A percentile compares a stretch with the other conserved stretches of the same genome.
Evolutionary conservation across 2,888 invertebrate species (phyloP).

Genomic region (Apamea sordens): DNA sequence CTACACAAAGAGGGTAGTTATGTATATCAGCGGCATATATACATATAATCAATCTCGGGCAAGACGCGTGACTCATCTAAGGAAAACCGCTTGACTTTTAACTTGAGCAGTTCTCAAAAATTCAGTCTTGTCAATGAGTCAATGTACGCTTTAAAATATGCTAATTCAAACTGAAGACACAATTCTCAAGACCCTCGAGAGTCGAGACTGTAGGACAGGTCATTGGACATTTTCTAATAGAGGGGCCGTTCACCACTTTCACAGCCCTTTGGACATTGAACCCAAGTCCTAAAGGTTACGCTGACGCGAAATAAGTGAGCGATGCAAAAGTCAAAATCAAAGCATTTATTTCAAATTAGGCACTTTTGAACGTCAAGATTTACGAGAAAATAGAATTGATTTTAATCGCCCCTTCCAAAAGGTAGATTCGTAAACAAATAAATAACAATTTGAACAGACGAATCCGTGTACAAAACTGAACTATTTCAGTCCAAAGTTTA

Average conservation of each 20-base stretch:
- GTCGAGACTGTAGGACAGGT: neutral
- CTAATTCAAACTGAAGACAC: slow-evolving; percentile 3
- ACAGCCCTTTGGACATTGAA: slow-evolving; percentile 29
- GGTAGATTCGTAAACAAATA: neutral
- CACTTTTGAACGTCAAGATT: neutral
- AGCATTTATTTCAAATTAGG: neutral
- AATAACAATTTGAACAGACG: neutral
- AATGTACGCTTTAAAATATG: slow-evolving; percentile 38
- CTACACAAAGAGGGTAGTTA: neutral
- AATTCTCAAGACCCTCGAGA: slow-evolving; percentile 20
- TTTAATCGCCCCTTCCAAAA: too few species aligned
- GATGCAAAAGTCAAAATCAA: slow-evolving; percentile 9
- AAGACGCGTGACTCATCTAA: slow-evolving; percentile 35
- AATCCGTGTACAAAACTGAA: neutral
- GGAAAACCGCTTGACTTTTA: slow-evolving; percentile 38
- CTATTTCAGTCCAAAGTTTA: neutral
- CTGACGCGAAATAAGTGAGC: slow-evolving; percentile 14
- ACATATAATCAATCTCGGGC: slow-evolving; percentile 51
- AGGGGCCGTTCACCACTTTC: slow-evolving; percentile 17
- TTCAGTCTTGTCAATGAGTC: slow-evolving; percentile 8
- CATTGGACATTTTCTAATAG: slow-evolving; percentile 23
- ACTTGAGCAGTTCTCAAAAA: slow-evolving; percentile 35
- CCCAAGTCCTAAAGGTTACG: slow-evolving; percentile 17
- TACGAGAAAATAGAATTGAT: neutral
- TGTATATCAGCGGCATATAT: slow-evolving; percentile 6